These are phyloP conservation scores for Ernsta delagoae DNA, from an alignment of 2,888 invertebrate genomes.

Conservation along the genomic window DNA sequence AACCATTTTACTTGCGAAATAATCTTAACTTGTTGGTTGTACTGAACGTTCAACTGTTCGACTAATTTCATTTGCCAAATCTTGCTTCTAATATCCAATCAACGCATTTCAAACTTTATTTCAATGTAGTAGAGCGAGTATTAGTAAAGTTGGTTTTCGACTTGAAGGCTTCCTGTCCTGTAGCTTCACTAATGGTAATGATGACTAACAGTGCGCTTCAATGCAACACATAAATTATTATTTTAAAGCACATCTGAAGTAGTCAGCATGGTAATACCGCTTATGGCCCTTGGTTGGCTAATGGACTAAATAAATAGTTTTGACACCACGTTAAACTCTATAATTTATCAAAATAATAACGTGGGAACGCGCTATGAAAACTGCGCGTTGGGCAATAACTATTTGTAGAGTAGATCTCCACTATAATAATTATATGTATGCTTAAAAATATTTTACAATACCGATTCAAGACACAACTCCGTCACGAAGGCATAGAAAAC, in stretches of 20 bases:
- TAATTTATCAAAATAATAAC: slow-evolving; percentile 17
- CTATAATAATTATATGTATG: no score
- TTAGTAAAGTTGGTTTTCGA: not conserved
- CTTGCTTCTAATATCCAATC: not conserved
- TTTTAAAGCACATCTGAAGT: slow-evolving; percentile 18
- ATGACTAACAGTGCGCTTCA: slow-evolving; percentile 19
- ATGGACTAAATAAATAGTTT: slow-evolving; percentile 27
- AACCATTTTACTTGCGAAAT: slow-evolving; percentile 35
- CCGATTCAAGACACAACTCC: no score
- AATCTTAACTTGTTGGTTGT: slow-evolving; percentile 35
- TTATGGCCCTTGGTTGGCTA: slow-evolving; percentile 14
- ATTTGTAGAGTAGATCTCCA: not conserved
- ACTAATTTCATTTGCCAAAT: slow-evolving; percentile 38
- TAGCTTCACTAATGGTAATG: slow-evolving; percentile 23
- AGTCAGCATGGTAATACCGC: slow-evolving; percentile 18
- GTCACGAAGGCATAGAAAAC: no score
- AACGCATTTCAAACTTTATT: slow-evolving; percentile 5
- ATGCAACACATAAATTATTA: slow-evolving; percentile 21
- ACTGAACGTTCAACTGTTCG: slow-evolving; percentile 25
- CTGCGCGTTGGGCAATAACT: not conserved
- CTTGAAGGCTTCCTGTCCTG: not conserved
- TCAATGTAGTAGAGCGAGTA: not conserved
- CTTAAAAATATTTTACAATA: no score
- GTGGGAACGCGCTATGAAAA: slow-evolving; percentile 13
- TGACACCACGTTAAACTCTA: slow-evolving; percentile 14